Conservation (phyloP, 2,797 vertebrate species). For the Anabacerthia variegaticeps region DNA sequence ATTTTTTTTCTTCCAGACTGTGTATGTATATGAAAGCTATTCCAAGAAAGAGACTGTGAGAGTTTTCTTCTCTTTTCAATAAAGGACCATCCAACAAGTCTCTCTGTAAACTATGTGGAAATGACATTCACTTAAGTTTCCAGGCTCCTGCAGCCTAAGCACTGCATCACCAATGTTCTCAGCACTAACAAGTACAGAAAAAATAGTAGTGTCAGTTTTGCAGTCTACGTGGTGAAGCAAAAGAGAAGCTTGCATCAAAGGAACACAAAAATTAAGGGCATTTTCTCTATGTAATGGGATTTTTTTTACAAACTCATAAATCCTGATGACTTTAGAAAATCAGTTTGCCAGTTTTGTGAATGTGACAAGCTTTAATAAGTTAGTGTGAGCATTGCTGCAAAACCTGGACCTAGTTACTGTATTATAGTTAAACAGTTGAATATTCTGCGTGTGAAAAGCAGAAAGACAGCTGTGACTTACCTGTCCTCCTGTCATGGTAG, state of each 20-base stretch:
- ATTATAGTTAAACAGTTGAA: background rate
- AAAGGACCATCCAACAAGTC: background rate
- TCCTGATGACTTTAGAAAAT: background rate
- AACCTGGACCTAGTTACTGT: background rate
- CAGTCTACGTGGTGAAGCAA: background rate
- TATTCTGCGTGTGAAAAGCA: background rate
- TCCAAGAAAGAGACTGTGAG: background rate
- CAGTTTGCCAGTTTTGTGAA: background rate
- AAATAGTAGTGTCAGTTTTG: background rate
- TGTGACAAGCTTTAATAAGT: background rate
- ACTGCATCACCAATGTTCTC: background rate
- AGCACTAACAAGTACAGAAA: background rate
- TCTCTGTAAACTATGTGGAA: background rate
- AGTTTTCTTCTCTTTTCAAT: background rate
- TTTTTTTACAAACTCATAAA: background rate
- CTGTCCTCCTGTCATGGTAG: background rate
- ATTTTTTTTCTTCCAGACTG: background rate
- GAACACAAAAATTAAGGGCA: background rate
- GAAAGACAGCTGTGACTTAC: background rate
- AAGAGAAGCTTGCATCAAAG: background rate
- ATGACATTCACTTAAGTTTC: background rate
- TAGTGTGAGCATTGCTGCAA: background rate
- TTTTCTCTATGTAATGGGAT: fast-evolving
- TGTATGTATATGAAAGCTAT: background rate
- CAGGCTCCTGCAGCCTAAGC: background rate